Conservation (phyloP, 37 sponge, comb jelly and placozoan species). For the Hexactinellida sp. region DNA sequence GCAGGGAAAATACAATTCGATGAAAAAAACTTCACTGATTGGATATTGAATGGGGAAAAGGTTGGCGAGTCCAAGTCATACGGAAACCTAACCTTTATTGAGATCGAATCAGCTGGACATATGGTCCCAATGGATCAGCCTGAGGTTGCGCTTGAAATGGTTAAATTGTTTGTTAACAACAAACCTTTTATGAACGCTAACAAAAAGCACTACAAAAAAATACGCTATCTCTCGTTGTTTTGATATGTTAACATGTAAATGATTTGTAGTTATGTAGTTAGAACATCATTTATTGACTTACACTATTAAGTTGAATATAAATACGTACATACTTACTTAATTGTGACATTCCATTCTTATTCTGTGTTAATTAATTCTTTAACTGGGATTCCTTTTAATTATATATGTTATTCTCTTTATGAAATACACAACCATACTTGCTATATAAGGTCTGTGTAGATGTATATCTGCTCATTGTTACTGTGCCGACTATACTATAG, state of each 20-base stretch:
- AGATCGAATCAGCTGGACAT: slow-evolving; percentile 59
- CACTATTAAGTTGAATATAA: too few relatives aligned
- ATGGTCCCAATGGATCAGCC: slow-evolving; percentile 85
- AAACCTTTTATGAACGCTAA: not conserved
- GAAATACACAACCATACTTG: too few relatives aligned
- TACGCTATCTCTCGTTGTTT: not conserved
- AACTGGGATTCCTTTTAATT: too few relatives aligned
- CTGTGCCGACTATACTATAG: too few relatives aligned
- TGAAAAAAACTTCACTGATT: not conserved
- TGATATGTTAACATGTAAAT: not conserved
- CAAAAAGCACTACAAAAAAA: not conserved
- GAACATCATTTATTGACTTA: too few relatives aligned
- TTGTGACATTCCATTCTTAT: too few relatives aligned
- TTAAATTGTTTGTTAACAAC: not conserved
- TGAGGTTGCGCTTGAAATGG: not conserved
- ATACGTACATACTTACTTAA: too few relatives aligned
- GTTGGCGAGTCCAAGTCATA: slow-evolving; percentile 35
- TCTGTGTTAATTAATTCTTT: too few relatives aligned
- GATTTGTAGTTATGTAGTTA: too few relatives aligned
- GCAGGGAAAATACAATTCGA: slow-evolving; percentile 21
- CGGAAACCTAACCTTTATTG: slow-evolving; percentile 44
- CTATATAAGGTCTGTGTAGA: too few relatives aligned
- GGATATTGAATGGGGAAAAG: slow-evolving; percentile 22
- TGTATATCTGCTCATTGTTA: too few relatives aligned
- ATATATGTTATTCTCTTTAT: too few relatives aligned